Evolutionary conservation across 2,797 vertebrate genomes (phyloP).

Genomic region (Limnodromus scolopaceus): DNA sequence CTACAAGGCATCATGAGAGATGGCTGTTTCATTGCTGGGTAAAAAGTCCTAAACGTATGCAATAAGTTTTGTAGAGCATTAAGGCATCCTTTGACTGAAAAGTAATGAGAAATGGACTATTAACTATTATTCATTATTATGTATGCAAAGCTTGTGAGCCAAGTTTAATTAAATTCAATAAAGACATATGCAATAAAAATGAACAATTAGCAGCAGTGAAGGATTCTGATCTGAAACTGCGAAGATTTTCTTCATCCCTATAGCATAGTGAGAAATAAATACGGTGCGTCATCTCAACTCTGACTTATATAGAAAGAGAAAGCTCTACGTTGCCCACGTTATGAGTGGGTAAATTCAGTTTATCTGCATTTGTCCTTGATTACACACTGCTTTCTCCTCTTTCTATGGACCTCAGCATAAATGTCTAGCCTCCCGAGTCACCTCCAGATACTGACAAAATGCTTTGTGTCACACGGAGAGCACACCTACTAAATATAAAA

Average conservation of each 20-base stretch:
- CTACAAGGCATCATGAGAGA: background rate
- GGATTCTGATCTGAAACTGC: background rate
- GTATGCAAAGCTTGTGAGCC: background rate
- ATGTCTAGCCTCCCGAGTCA: background rate
- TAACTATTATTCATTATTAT: background rate
- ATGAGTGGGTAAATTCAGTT: background rate
- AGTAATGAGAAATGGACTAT: background rate
- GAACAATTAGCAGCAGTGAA: background rate
- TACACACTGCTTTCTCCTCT: background rate
- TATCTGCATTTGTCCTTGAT: background rate
- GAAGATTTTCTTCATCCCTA: background rate
- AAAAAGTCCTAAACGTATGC: background rate
- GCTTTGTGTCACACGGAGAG: background rate
- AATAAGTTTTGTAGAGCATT: background rate
- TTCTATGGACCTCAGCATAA: background rate
- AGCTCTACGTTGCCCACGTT: fast-evolving
- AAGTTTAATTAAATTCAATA: conserved; percentile 36
- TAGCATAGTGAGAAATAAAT: background rate
- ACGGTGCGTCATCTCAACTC: background rate
- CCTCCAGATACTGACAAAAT: background rate
- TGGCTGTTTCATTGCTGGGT: background rate
- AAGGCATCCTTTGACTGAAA: background rate
- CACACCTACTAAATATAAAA: background rate
- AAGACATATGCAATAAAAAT: conserved; percentile 6
- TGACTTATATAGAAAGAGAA: background rate